These are phyloP conservation scores for Scaptomyza montana DNA, from an alignment of 1,140 invertebrate species.

Conservation along the genomic window DNA sequence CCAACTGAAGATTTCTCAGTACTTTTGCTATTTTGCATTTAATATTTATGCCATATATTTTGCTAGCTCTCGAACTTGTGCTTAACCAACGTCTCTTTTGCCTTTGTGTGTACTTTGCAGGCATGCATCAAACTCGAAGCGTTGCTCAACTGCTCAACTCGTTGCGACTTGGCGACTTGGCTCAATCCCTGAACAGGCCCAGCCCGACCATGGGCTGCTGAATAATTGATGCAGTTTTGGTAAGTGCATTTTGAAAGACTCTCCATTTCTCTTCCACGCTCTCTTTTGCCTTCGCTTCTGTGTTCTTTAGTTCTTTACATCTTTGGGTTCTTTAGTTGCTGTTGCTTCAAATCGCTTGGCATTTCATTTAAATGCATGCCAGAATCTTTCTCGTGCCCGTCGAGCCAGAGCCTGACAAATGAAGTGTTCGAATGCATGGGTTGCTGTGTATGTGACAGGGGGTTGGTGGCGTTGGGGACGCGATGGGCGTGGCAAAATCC, in stretches of 20 bases:
- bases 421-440: slow-evolving; percentile 57
- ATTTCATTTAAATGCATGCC: slow-evolving; percentile 65
- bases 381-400: slow-evolving; percentile 21
- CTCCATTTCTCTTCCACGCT: not conserved
- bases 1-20: slow-evolving; percentile 61
- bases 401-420: slow-evolving; percentile 59
- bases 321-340: slow-evolving; percentile 40
- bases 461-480: too few relatives aligned
- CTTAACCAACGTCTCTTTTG: slow-evolving; percentile 1
- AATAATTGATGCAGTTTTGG: slow-evolving; percentile 82
- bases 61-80: not conserved
- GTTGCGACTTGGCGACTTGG: slow-evolving; percentile 74
- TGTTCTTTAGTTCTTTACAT: slow-evolving; percentile 19
- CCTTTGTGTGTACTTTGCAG: slow-evolving; percentile 54
- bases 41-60: slow-evolving; percentile 68
- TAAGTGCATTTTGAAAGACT: slow-evolving; percentile 76
- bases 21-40: slow-evolving; percentile 74
- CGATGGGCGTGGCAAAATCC: slow-evolving; percentile 42
- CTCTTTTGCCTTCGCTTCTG: not conserved
- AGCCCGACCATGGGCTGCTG: slow-evolving; percentile 65
- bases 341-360: slow-evolving; percentile 50
- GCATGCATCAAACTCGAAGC: slow-evolving; percentile 62
- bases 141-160: slow-evolving; percentile 72
- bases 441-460: too few relatives aligned
- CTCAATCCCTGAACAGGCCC: slow-evolving; percentile 69